Evolutionary conservation across 1,140 invertebrate genomes (phyloP), one percentile per base, ranked within the genome.

Genomic region (Gryon sp.): DNA sequence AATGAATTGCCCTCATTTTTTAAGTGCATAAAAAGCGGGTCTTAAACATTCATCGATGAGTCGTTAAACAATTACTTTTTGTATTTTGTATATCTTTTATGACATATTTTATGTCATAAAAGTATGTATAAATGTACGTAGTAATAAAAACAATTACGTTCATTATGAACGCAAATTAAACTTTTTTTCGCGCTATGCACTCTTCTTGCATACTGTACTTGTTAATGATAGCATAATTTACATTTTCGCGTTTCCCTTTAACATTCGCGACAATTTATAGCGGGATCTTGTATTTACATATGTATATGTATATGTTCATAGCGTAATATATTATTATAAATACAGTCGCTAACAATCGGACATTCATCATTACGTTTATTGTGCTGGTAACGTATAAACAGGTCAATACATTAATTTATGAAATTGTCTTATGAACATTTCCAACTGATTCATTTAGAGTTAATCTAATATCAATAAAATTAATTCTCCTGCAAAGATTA

Each of bases 221-320:
- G 68, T 72, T 72, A 72, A 63, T 62, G 66, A 62, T 72, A 15
- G 30, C 46, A 72, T 62, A 72, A 72, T 72, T 72, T 72, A 72
- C 66, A 72, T 28, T 72, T 62, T 53, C 55, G 38, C 55, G 48
- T 40, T 53, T 53, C 15, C 38, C 11, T 26, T 52, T 45, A 52
- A 50, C 65, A 20, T 43, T 18, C 28, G 55, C 55, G 38, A 70
- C 48, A 70, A 70, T 70, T 62, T 70, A 70, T 53, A 52, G 55
- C 50, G 3, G 14, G 9, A 14, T 52, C 62, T 53, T 57, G 41
- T 36, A 62, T 53, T 57, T 12, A 24, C 26, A 43, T 41, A 43
- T 43, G 11, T 41, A 24, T 34, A 34, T 30, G 34, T 34, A 59
- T 59, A 59, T 50, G 50, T 59, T 40, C 40, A 19, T 2, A 9